Conservation (phyloP, 2,113 vertebrate species). For the Triplophysa tibetana region DNA sequence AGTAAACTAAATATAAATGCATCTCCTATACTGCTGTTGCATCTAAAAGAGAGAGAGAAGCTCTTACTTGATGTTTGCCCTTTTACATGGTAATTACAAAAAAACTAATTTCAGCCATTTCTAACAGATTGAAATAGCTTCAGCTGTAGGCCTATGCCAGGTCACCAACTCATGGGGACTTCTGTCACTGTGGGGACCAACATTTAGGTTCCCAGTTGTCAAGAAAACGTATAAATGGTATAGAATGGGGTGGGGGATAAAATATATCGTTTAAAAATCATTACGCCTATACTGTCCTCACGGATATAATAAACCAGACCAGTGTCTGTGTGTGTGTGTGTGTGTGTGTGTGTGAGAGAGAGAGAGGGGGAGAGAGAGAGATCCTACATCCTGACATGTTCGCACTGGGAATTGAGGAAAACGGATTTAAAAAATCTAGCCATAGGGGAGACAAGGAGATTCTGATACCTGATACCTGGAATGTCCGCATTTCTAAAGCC, state of each 20-base stretch:
- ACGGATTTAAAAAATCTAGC: slow-evolving; percentile 62
- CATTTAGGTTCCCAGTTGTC: too few relatives aligned
- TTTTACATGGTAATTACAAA: slow-evolving; percentile 19
- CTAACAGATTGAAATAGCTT: background rate
- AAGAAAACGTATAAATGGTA: too few relatives aligned
- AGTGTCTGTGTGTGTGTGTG: background rate
- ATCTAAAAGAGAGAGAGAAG: too few relatives aligned
- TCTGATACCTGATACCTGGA: slow-evolving; percentile 64
- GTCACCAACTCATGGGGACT: background rate
- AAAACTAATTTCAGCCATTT: slow-evolving; percentile 15
- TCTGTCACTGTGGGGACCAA: too few relatives aligned
- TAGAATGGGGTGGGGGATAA: too few relatives aligned
- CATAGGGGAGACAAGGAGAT: slow-evolving; percentile 62
- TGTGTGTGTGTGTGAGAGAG: background rate
- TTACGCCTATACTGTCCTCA: background rate
- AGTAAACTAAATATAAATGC: slow-evolving; percentile 33
- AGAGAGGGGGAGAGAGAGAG: too few relatives aligned
- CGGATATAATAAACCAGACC: too few relatives aligned
- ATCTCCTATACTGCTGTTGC: background rate
- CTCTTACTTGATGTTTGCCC: background rate
- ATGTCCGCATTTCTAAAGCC: slow-evolving; percentile 65
- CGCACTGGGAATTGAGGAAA: slow-evolving; percentile 65
- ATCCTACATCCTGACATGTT: slow-evolving; percentile 60
- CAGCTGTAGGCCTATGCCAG: background rate
- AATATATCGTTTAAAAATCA: too few relatives aligned